Conservation (phyloP, 2,797 vertebrate genomes). For the Paedocypris micromegethes region DNA sequence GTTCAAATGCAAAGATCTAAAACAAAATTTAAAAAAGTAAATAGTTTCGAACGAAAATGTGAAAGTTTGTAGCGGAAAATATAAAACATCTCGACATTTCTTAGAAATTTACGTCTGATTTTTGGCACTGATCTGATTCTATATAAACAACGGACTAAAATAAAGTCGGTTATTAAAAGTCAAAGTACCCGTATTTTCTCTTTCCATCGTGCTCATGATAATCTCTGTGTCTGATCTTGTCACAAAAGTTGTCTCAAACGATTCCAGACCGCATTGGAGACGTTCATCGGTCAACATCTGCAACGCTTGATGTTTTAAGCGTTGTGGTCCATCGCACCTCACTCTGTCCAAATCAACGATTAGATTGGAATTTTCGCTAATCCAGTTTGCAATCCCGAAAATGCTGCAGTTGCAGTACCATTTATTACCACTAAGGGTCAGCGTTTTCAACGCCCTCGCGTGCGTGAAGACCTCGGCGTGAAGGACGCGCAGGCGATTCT, state of each 20-base stretch:
- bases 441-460: slow-evolving; percentile 30
- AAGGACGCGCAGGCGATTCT: slow-evolving; percentile 57
- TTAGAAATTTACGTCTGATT: too few species aligned
- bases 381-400: slow-evolving; percentile 70
- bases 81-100: too few species aligned
- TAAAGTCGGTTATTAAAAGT: too few species aligned
- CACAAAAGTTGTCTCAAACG: neutral
- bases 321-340: slow-evolving; percentile 52
- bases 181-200: neutral
- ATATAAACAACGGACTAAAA: too few species aligned
- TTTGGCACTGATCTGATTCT: too few species aligned
- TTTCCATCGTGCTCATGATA: neutral
- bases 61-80: too few species aligned
- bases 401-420: slow-evolving; percentile 80
- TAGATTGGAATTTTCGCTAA: slow-evolving; percentile 55
- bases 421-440: slow-evolving; percentile 66
- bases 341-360: slow-evolving; percentile 47
- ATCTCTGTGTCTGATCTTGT: slow-evolving; percentile 2
- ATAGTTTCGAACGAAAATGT: too few species aligned
- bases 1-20: too few species aligned
- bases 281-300: slow-evolving; percentile 45
- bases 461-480: slow-evolving; percentile 57
- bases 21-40: too few species aligned
- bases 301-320: slow-evolving; percentile 42
- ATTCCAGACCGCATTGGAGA: slow-evolving; percentile 9